These are phyloP conservation scores for Colossoma macropomum DNA, from an alignment of 2,113 vertebrate genomes.

Conservation along the genomic window DNA sequence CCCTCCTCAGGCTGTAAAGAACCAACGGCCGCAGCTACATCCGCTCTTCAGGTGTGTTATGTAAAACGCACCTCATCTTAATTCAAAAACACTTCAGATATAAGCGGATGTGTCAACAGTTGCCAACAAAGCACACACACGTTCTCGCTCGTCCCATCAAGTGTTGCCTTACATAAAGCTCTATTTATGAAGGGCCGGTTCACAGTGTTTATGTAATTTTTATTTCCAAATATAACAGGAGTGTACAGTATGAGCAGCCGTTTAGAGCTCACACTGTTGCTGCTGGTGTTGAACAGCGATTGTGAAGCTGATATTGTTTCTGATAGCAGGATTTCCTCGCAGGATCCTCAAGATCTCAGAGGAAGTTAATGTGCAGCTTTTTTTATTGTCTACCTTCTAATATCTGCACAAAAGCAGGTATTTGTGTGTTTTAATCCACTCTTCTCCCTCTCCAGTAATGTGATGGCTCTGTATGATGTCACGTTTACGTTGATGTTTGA, in stretches of 20 bases:
- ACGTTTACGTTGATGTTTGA: too few relatives aligned
- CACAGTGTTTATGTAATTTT: conserved; percentile 1
- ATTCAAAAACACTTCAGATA: conserved; percentile 10
- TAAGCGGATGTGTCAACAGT: neutral
- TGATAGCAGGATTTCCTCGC: neutral
- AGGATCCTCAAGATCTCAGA: neutral
- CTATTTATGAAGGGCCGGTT: neutral
- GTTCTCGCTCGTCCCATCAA: neutral
- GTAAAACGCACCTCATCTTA: neutral
- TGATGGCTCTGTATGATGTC: too few relatives aligned
- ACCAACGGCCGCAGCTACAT: neutral
- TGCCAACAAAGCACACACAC: neutral
- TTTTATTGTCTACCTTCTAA: too few relatives aligned
- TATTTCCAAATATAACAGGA: neutral
- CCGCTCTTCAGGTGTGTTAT: neutral
- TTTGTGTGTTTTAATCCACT: too few relatives aligned
- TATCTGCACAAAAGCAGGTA: too few relatives aligned
- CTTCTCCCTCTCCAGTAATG: too few relatives aligned
- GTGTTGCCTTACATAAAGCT: conserved; percentile 28
- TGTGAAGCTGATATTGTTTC: conserved; percentile 1
- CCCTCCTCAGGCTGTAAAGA: neutral
- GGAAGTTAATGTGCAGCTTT: too few relatives aligned
- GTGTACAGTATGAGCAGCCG: neutral
- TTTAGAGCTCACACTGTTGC: too few relatives aligned
- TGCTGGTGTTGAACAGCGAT: neutral